Evolutionary conservation across 2,888 invertebrate genomes (phyloP).

Genomic region (Ametastegia equiseti): DNA sequence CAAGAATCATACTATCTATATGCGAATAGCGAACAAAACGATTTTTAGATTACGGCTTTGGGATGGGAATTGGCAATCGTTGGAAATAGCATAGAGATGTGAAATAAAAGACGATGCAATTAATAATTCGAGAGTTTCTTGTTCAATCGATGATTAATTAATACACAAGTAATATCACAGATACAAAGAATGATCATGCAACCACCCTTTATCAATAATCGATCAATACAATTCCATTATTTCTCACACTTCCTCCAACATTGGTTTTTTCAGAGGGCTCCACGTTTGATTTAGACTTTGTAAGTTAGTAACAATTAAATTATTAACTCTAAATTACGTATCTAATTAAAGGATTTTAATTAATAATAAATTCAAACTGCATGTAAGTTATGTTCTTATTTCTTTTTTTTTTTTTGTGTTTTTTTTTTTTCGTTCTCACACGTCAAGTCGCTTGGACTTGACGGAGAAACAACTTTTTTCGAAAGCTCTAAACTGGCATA

Average conservation of each 20-base stretch:
- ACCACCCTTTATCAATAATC: conserved; percentile 61
- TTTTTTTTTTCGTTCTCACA: conserved; percentile 68
- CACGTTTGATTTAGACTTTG: conserved; percentile 60
- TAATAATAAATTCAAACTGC: conserved; percentile 41
- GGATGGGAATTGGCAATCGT: not conserved
- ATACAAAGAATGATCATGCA: conserved; percentile 65
- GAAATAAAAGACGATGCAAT: conserved; percentile 54
- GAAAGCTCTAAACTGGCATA: conserved; percentile 31
- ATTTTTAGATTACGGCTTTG: not conserved
- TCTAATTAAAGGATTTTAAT: conserved; percentile 51
- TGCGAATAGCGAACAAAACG: not conserved
- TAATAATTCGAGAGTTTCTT: conserved; percentile 65
- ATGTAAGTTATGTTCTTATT: not conserved
- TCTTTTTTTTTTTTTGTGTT: conserved; percentile 59
- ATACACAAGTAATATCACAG: conserved; percentile 75
- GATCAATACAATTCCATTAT: conserved; percentile 40
- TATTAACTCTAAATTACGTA: conserved; percentile 62
- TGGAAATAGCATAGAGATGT: not conserved
- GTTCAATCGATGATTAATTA: conserved; percentile 70
- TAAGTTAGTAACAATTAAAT: conserved; percentile 69
- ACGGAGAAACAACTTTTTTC: not conserved
- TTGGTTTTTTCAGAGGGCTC: conserved; percentile 58
- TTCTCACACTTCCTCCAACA: conserved; percentile 42
- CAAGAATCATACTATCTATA: not conserved
- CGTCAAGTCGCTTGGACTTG: not conserved